Evolutionary conservation across 2,113 vertebrate genomes (phyloP).

Genomic region (Salvator merianae): DNA sequence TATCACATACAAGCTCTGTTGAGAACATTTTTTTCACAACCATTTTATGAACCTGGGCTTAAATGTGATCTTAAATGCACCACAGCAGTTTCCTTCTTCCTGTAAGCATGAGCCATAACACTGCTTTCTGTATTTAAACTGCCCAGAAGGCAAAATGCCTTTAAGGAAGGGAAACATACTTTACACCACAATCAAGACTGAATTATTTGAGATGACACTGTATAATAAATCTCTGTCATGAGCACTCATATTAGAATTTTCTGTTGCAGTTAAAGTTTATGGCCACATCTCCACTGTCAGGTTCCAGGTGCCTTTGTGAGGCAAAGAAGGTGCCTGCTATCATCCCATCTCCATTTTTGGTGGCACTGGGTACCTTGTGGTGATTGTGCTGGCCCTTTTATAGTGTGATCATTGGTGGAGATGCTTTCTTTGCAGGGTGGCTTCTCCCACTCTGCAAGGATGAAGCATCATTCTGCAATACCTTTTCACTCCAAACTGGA

Average conservation of each 20-base stretch:
- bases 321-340: no score
- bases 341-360: no score
- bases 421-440: no score
- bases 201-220: background rate
- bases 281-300: no score
- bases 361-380: no score
- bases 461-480: no score
- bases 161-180: background rate
- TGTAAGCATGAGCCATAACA: slow-evolving; percentile 18
- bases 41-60: slow-evolving; percentile 4
- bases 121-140: background rate
- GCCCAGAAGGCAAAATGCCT: background rate
- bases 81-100: background rate
- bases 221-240: background rate
- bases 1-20: slow-evolving; percentile 1
- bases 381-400: no score
- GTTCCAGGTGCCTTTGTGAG: no score
- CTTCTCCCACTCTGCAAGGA: no score
- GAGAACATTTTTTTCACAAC: background rate
- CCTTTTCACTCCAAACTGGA: no score
- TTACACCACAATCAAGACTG: background rate
- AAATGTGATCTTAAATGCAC: background rate
- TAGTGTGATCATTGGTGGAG: no score
- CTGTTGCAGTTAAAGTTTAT: slow-evolving; percentile 20
- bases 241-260: slow-evolving; percentile 4